These are phyloP conservation scores for Rhinolophus sinicus DNA, from an alignment of 2,113 vertebrate genomes.

Conservation along the genomic window DNA sequence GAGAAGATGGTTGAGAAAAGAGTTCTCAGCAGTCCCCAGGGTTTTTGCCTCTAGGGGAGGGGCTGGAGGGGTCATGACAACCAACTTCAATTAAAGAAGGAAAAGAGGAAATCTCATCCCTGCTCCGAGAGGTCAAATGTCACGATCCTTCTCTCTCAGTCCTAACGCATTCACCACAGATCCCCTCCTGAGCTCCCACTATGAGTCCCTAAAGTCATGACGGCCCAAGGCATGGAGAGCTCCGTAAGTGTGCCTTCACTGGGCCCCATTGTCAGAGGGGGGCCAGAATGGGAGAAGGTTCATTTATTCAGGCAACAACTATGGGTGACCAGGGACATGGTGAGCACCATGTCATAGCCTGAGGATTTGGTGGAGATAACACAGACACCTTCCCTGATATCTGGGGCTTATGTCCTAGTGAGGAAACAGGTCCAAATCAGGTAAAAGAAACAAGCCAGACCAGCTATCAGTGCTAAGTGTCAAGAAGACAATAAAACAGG, in stretches of 20 bases:
- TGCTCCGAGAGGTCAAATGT: not conserved
- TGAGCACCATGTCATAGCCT: fast-evolving
- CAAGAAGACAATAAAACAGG: not conserved
- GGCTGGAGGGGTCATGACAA: not conserved
- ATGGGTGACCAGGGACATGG: not conserved
- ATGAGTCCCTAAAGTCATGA: not conserved
- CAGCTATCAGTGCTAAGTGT: too few species aligned
- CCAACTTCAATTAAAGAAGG: not conserved
- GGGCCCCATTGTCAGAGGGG: not conserved
- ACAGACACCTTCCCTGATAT: not conserved
- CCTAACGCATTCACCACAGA: not conserved
- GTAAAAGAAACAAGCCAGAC: not conserved
- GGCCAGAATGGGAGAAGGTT: not conserved
- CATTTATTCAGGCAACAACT: not conserved
- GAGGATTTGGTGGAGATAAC: too few species aligned
- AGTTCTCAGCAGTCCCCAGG: too few species aligned
- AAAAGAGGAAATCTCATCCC: not conserved
- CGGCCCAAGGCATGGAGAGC: fast-evolving
- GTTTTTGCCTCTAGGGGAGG: too few species aligned
- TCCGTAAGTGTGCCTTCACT: fast-evolving
- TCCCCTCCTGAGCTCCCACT: not conserved
- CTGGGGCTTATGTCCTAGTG: not conserved
- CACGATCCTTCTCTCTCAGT: too few species aligned
- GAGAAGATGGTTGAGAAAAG: not conserved
- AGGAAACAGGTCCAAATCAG: not conserved